Conservation (phyloP, 2,888 invertebrate genomes). For the Meiosimyza platycephala region DNA sequence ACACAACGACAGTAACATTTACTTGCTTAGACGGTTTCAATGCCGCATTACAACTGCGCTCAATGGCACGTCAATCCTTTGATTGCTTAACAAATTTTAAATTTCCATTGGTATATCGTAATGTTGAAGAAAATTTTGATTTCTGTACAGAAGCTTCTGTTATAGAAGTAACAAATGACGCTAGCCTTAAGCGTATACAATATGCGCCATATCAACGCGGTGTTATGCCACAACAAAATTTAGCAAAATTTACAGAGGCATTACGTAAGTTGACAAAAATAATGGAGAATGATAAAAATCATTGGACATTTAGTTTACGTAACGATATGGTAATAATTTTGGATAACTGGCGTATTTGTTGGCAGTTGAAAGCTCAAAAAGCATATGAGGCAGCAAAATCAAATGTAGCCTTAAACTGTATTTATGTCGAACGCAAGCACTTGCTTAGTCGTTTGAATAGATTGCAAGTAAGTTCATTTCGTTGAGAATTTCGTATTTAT, state of each 20-base stretch:
- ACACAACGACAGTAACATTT: not conserved
- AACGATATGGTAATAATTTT: slow-evolving; percentile 77
- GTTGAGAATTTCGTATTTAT: not conserved
- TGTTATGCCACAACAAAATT: slow-evolving; percentile 68
- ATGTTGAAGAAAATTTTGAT: slow-evolving; percentile 20
- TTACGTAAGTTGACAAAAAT: slow-evolving; percentile 68
- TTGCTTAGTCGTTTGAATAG: slow-evolving; percentile 41
- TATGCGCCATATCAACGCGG: slow-evolving; percentile 41
- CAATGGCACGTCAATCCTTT: slow-evolving; percentile 14
- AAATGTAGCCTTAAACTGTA: slow-evolving; percentile 31
- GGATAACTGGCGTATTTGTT: slow-evolving; percentile 79
- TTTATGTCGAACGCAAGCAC: slow-evolving; percentile 44
- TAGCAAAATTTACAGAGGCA: slow-evolving; percentile 71
- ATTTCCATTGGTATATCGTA: slow-evolving; percentile 12
- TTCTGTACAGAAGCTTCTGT: slow-evolving; percentile 22
- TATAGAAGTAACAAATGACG: slow-evolving; percentile 16
- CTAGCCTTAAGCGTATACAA: slow-evolving; percentile 28
- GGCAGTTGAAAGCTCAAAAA: slow-evolving; percentile 63
- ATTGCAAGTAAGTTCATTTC: slow-evolving; percentile 2
- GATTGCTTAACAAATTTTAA: slow-evolving; percentile 28
- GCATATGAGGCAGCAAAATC: not conserved
- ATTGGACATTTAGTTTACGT: slow-evolving; percentile 70
- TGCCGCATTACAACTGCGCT: slow-evolving; percentile 4
- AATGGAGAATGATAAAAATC: slow-evolving; percentile 67
- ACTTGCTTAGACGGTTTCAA: slow-evolving; percentile 16